phyloP scores from a whole-genome alignment of 2,113 vertebrate genomes.

The Apodemus speciosus region DNA sequence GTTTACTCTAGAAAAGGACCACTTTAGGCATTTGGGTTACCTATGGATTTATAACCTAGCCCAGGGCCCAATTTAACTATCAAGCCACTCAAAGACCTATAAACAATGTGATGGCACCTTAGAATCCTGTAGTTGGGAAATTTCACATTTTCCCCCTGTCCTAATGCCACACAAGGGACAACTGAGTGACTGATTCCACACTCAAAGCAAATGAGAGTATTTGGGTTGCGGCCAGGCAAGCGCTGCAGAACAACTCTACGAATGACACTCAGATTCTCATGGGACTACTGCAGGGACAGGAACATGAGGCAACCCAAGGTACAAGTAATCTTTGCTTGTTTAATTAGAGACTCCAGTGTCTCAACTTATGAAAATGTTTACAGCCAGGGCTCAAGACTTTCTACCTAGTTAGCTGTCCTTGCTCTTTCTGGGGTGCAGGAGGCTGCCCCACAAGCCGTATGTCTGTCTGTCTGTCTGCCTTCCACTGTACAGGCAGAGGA shows the following conservation, averaged over 20 bases:
- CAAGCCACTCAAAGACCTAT: not conserved
- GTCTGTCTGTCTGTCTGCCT: not conserved
- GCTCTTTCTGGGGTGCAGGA: conserved; percentile 26
- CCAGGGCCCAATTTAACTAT: not conserved
- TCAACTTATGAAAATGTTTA: conserved; percentile 66
- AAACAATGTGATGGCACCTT: not conserved
- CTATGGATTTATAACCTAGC: not conserved
- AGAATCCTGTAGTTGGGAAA: conserved; percentile 56
- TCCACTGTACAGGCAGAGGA: conserved; percentile 1
- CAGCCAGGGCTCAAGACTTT: conserved; percentile 18
- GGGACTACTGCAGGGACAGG: conserved; percentile 39
- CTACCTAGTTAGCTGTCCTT: not conserved
- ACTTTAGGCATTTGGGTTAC: conserved; percentile 6
- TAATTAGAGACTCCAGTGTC: conserved; percentile 73
- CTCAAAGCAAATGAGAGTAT: conserved; percentile 51
- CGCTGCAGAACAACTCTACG: conserved; percentile 54
- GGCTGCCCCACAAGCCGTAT: not conserved
- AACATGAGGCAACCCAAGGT: conserved; percentile 55
- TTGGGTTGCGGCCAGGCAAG: conserved; percentile 39
- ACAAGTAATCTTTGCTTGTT: conserved; percentile 58
- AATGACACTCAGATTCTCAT: conserved; percentile 58
- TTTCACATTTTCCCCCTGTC: conserved; percentile 59
- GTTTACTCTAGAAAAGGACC: not conserved
- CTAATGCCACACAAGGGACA: conserved; percentile 51
- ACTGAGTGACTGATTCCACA: conserved; percentile 9